Percentiles rank a stretch among this genome's conserved stretches.
These are phyloP conservation scores for Murina feae DNA, from an alignment of 2,113 vertebrate species.

Conservation along the genomic window DNA sequence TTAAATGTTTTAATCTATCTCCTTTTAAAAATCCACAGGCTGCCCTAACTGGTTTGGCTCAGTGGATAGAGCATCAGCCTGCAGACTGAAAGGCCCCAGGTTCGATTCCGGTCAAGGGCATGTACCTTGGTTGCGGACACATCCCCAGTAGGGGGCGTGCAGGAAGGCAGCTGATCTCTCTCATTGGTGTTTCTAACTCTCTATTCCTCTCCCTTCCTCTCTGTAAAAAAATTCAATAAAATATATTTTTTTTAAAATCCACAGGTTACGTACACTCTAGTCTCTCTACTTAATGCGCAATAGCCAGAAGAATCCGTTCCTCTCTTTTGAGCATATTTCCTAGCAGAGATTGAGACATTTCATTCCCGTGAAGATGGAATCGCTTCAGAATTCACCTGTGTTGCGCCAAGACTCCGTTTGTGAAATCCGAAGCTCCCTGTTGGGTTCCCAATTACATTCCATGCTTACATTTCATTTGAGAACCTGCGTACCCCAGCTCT, in stretches of 20 bases:
- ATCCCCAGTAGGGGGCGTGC: too few species aligned
- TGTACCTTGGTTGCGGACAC: too few species aligned
- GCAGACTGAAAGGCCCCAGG: too few species aligned
- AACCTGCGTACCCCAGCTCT: not conserved
- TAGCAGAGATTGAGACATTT: not conserved
- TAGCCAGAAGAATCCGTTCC: not conserved
- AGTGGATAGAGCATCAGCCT: too few species aligned
- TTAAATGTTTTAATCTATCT: not conserved
- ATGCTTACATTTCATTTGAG: not conserved
- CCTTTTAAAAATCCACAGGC: not conserved
- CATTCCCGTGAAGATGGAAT: not conserved
- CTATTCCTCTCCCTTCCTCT: too few species aligned
- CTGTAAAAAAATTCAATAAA: too few species aligned
- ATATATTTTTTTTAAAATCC: not conserved
- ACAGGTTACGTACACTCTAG: not conserved
- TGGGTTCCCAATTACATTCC: not conserved
- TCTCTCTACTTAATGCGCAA: not conserved
- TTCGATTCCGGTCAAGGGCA: too few species aligned
- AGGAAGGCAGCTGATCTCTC: too few species aligned
- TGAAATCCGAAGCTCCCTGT: not conserved
- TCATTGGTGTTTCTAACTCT: too few species aligned
- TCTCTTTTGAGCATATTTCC: not conserved
- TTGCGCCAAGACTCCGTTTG: not conserved
- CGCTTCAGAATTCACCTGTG: constrained; percentile 35
- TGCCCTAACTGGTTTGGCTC: too few species aligned